Evolutionary conservation across 2,113 vertebrate genomes (phyloP), one percentile per base, ranked within the genome.

Genomic region (Hystrix brachyura): DNA sequence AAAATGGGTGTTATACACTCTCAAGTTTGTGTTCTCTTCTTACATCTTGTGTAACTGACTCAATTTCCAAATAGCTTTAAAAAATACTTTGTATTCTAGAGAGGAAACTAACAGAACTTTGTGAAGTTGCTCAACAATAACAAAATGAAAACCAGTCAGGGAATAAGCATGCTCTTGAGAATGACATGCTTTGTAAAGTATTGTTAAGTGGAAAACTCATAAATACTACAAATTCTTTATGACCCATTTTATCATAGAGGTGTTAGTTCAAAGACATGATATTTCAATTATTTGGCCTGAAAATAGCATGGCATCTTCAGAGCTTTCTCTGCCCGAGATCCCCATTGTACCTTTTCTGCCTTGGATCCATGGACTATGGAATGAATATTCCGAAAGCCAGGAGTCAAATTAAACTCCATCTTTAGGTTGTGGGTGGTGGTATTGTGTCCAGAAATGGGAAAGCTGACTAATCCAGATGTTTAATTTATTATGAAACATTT

Each of bases 121-220:
- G 3, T 88, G 43, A 95, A 55, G 19, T 60, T 94, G 12, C 14
- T 92, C 34, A 91, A 17, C 59, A 92, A 90, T 72, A 93, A 92
- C 34, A 72, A 90, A 96, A 51, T 48, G 21, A 76, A 64, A 86
- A 5, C 18, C 43, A 51, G 23, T 90, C n/a, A 27, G 65, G 18
- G 48, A 38, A 62, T 5, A 53, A 38, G 64, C 59, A 90, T 34
- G 93, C 17, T 76, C 48, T 62, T 17, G 6, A 79, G 27, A 87
- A 86, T 43, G 21, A 5, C 29, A 0, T 14, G 7, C 5, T 82
- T 78, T n/a, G 17, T 48, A 29, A 60, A 90, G 60, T 62, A 29
- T 29, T 15, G n/a, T 74, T 46, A 60, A 29, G 15, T 10, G 38
- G 60, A 83, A 3, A 29, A 81, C 29, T 82, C 51, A 83, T 51